phyloP scores from a whole-genome alignment of 2,888 invertebrate genomes.

The Boloria selene region DNA sequence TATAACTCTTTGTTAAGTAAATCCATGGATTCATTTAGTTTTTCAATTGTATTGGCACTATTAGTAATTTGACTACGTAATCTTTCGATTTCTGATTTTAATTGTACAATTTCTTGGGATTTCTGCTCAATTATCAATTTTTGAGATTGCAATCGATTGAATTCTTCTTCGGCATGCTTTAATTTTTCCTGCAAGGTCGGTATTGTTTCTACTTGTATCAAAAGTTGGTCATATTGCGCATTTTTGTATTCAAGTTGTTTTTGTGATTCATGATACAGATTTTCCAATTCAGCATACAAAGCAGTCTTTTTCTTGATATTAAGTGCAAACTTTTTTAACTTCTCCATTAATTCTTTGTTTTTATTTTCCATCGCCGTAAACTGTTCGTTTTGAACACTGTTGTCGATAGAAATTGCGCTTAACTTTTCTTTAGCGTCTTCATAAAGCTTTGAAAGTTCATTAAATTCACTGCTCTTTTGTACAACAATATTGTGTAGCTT shows the following conservation, averaged over 20 bases:
- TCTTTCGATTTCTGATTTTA: conserved; percentile 51
- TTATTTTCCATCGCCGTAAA: conserved; percentile 78
- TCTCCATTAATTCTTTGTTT: conserved; percentile 87
- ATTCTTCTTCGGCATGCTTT: conserved; percentile 68
- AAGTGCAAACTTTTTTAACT: conserved; percentile 89
- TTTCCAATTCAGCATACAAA: conserved; percentile 85
- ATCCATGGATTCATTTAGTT: conserved; percentile 54
- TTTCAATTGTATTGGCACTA: conserved; percentile 54
- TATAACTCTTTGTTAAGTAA: conserved; percentile 56
- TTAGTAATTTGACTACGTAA: conserved; percentile 22
- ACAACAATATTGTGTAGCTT: conserved; percentile 83
- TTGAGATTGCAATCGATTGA: conserved; percentile 58
- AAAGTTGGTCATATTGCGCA: conserved; percentile 60
- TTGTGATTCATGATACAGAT: conserved; percentile 65
- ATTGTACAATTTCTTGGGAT: conserved; percentile 51
- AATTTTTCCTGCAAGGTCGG: conserved; percentile 67
- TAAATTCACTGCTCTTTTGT: conserved; percentile 73
- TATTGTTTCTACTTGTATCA: conserved; percentile 62
- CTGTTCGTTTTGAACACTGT: conserved; percentile 67
- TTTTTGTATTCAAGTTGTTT: conserved; percentile 60
- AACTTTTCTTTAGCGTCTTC: conserved; percentile 69
- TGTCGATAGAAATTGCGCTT: conserved; percentile 62
- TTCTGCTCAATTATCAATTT: conserved; percentile 59
- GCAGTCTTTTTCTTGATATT: conserved; percentile 88
- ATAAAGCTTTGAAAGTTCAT: conserved; percentile 74